Conservation (phyloP, 2,888 invertebrate genomes). For the Lycophotia porphyrea region DNA sequence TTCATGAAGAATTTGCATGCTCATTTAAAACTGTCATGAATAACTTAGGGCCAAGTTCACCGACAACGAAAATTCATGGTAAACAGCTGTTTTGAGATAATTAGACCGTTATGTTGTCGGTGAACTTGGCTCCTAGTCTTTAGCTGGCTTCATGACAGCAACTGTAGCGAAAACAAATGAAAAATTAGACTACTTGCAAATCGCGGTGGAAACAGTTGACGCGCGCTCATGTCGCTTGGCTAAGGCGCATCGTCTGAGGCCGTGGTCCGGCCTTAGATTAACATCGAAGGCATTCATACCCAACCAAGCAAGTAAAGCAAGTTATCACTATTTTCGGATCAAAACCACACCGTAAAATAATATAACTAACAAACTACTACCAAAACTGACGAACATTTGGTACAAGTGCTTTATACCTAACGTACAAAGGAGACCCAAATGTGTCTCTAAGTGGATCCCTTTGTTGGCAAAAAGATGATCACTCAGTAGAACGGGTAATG, state of each 20-base stretch:
- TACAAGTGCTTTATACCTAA: slow-evolving; percentile 40
- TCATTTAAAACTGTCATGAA: too few relatives aligned
- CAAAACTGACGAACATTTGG: slow-evolving; percentile 3
- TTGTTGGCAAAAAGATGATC: slow-evolving; percentile 61
- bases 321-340: not conserved
- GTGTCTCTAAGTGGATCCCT: slow-evolving; percentile 50
- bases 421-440: slow-evolving; percentile 57
- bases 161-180: too few relatives aligned
- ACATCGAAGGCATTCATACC: not conserved
- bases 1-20: too few relatives aligned
- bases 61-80: too few relatives aligned
- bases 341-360: not conserved
- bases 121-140: too few relatives aligned
- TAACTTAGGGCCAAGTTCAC: too few relatives aligned
- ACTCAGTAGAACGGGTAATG: slow-evolving; percentile 59
- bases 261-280: not conserved
- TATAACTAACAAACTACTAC: not conserved
- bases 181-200: not conserved
- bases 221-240: not conserved
- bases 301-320: not conserved
- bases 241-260: not conserved
- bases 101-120: too few relatives aligned
- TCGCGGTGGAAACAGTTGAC: not conserved
- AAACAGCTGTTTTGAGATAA: too few relatives aligned
- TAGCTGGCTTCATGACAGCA: too few relatives aligned